Evolutionary conservation across 2,888 invertebrate species (phyloP).

Genomic region (Lottia scabra): DNA sequence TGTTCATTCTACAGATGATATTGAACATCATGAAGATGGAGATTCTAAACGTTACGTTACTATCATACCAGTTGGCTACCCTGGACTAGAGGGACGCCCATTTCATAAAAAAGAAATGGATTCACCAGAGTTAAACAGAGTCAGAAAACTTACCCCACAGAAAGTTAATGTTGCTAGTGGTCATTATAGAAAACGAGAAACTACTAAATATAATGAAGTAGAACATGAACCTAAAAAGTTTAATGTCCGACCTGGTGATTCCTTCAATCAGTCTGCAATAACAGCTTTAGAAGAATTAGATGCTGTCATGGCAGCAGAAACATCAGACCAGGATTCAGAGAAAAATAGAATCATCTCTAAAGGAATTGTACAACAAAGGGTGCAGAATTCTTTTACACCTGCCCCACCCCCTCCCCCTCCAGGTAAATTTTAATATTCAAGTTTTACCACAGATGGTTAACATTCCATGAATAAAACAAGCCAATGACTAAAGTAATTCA

Average conservation of each 20-base stretch:
- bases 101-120: constrained; percentile 24
- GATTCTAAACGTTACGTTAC: constrained; percentile 49
- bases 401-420: constrained; percentile 35
- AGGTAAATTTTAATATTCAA: constrained; percentile 11
- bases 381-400: constrained; percentile 15
- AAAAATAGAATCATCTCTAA: constrained; percentile 15
- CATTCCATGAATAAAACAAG: no score
- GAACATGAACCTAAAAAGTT: constrained; percentile 8
- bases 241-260: constrained; percentile 35
- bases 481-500: no score
- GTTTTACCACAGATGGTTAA: no score
- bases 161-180: not conserved
- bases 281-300: constrained; percentile 63
- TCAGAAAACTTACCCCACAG: constrained; percentile 16
- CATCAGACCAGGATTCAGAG: constrained; percentile 37
- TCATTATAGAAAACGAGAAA: not conserved
- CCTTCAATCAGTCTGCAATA: constrained; percentile 55
- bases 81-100: constrained; percentile 23
- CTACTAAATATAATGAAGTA: constrained; percentile 10
- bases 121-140: constrained; percentile 21
- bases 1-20: not conserved
- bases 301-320: constrained; percentile 61
- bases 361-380: constrained; percentile 13
- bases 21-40: constrained; percentile 19
- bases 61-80: constrained; percentile 52